These are phyloP conservation scores for Acleris cristana DNA, from an alignment of 2,888 invertebrate genomes.

Conservation along the genomic window DNA sequence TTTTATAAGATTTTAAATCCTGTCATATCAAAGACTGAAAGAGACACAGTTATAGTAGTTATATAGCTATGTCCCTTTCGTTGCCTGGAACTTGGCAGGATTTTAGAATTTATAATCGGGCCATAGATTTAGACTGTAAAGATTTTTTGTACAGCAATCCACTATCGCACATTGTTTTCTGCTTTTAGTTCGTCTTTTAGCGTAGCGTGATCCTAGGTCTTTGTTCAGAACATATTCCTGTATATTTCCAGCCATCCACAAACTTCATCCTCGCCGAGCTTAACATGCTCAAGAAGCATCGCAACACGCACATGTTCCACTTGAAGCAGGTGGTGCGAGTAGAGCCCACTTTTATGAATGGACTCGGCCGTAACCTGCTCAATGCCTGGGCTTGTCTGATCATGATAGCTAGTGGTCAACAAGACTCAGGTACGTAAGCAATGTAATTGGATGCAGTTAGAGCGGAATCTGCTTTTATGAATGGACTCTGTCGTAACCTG, in stretches of 20 bases:
- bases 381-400: constrained; percentile 79
- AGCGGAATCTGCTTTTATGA: constrained; percentile 52
- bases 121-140: no score
- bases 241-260: constrained; percentile 84
- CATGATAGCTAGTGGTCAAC: constrained; percentile 42
- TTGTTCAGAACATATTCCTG: neutral
- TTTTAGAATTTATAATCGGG: no score
- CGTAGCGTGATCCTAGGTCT: no score
- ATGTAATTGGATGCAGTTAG: neutral
- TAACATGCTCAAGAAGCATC: constrained; percentile 85
- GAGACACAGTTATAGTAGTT: no score
- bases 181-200: no score
- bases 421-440: constrained; percentile 53
- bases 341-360: constrained; percentile 76
- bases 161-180: no score
- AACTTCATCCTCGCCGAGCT: constrained; percentile 88
- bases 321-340: constrained; percentile 84
- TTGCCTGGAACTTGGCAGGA: no score
- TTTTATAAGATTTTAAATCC: no score
- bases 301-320: constrained; percentile 84
- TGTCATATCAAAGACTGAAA: no score
- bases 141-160: no score
- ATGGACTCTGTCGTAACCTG: constrained; percentile 77
- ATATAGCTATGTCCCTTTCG: no score
- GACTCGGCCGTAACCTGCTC: constrained; percentile 76